Base-by-base conservation (phyloP, 2,113 vertebrate genomes). In the Bubo scandiacus region DNA sequence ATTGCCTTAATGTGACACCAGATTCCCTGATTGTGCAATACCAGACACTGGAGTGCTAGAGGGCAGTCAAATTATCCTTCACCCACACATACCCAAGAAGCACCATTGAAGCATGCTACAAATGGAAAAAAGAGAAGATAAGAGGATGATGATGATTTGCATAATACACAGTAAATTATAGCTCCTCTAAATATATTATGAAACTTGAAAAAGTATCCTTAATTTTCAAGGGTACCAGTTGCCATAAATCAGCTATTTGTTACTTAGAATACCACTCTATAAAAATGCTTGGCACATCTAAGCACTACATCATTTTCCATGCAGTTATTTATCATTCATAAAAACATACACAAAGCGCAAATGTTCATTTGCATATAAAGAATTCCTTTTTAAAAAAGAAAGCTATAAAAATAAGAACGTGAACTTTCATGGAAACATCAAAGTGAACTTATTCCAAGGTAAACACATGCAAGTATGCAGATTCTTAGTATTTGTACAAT, bases 1-100 rank as follows among this genome's bases (percentile, higher is more conserved):
- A 96, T 96, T 96, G 97, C 96, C 95, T 98, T 98, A 97, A 97
- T 91, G 96, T 97, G 98, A 98, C 97, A 98, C 95, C 30, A 88
- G 45, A 81, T 97, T 98, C 94, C 88, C 96, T 97, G 96, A 97
- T 96, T 96, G 97, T 93, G 92, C 97, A 97, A 93, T 93, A 86
- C 54, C 91, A 97, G 94, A 67, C 77, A 66, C 79, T 70, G 92
- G 66, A 96, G 97, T 84, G 90, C 90, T 96, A 66, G 92, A 98
- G 96, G 96, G 95, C 95, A 96, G 93, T 97, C 66, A 83, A 94
- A 98, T 98, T 97, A 97, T 96, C 96, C 96, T 97, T 97, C 95
- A 95, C 78, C 75, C 54, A 89, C 27, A 70, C 45, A 6, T 68
- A 59, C 63, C 66, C 90, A 84, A 92, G 91, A 19, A 82, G 78